Evolutionary conservation across 2,797 vertebrate species (phyloP), one percentile per base, ranked within the genome.

Genomic region (Molossus molossus): DNA sequence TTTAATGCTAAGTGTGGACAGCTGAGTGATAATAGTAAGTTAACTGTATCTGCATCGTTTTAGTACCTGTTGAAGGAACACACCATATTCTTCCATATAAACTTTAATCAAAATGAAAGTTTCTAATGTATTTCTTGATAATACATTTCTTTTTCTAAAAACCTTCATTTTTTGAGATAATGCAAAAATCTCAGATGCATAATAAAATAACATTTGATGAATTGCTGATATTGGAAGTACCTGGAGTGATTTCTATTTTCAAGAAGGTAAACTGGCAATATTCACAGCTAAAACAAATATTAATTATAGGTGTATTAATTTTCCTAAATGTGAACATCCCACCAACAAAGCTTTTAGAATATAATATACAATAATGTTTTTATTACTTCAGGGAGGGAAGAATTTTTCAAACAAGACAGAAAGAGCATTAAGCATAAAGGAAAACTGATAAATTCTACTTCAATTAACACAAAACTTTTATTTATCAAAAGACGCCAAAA

Each of bases 21-120:
- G 45, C n/a, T 94, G 70, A 79, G 84, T 79, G 10, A 13, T 81
- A 95, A 91, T 33, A 87, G 5, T 73, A 72, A 91, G 62, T 79
- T 58, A 77, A 77, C 1, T 65, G 1, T n/a, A 81, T 37, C 48
- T 58, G 11, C 14, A 90, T 87, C 84, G 70, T 88, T 90, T 94
- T 55, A 95, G 12, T 91, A n/a, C 20, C 80, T 77, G 29, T 93
- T 89, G 10, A 96, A 96, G 60, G 67, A 96, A 90, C 3, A 81
- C 5, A 57, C 0, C 25, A 40, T 88, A 93, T 70, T 87, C 33
- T 29, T 69, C 12, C 91, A 70, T 70, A 86, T 76, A 81, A 95
- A 89, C 6, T 92, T 80, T 64, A 94, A 86, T 94, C 29, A 48
- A 87, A 93, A 70, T 76, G 7, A 94, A 97, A 83, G 53, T 89